Conservation (phyloP, 2,113 vertebrate genomes). For the Ameiurus melas region DNA sequence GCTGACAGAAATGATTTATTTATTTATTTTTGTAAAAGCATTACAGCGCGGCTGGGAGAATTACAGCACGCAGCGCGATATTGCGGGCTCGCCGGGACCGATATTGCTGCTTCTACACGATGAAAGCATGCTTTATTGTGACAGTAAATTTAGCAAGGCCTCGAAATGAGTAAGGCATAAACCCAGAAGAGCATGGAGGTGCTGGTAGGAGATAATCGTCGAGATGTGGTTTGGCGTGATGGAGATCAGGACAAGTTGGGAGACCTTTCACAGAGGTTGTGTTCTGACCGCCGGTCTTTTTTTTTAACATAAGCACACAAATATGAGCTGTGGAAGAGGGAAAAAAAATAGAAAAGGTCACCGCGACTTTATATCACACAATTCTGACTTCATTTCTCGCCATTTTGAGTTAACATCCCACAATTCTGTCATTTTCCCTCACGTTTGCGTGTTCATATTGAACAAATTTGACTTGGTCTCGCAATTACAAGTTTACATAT, state of each 20-base stretch:
- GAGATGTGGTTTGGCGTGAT: background rate
- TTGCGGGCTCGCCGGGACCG: background rate
- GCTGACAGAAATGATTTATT: background rate
- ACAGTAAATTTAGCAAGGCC: constrained; percentile 31
- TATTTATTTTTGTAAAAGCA: background rate
- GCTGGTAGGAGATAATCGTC: background rate
- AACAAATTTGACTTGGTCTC: too few species aligned
- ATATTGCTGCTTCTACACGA: constrained; percentile 16
- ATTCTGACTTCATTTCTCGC: too few species aligned
- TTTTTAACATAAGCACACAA: background rate
- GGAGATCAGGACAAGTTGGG: background rate
- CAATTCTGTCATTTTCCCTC: too few species aligned
- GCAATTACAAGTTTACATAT: too few species aligned
- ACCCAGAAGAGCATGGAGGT: background rate
- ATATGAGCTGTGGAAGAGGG: background rate
- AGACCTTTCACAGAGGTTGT: background rate
- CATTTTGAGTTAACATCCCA: too few species aligned
- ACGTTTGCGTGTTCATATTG: too few species aligned
- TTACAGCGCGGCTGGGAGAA: constrained; percentile 27
- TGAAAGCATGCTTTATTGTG: constrained; percentile 15
- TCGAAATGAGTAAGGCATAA: background rate
- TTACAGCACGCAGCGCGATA: background rate
- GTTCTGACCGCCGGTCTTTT: background rate
- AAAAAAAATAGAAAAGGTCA: too few species aligned
- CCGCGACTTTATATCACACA: too few species aligned